Percentiles rank a stretch among this genome's conserved stretches.
Conservation (phyloP, 2,113 vertebrate genomes). For the Eudorcas thomsonii region DNA sequence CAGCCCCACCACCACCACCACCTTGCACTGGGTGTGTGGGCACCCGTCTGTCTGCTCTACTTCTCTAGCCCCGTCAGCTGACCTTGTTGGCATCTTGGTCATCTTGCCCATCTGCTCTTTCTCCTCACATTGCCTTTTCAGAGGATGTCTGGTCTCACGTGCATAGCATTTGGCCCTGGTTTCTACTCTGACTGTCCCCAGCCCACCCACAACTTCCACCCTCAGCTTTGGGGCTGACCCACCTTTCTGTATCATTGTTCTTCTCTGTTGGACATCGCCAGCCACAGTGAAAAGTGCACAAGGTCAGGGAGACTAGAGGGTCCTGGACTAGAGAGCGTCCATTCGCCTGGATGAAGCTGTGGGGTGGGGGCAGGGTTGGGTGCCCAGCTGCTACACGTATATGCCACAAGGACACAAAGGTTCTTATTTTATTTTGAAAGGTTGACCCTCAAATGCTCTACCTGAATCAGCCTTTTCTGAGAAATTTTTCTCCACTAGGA, state of each 20-base stretch:
- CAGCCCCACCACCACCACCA: fast-evolving
- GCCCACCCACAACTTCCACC: background rate
- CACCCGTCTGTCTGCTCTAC: fast-evolving
- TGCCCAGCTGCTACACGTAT: too few species aligned
- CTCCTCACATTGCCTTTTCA: too few species aligned
- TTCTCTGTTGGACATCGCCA: fast-evolving
- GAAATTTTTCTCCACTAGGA: background rate
- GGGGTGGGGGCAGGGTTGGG: fast-evolving
- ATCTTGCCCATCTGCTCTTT: background rate
- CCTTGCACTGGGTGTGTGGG: background rate
- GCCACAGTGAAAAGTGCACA: fast-evolving
- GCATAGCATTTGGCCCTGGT: fast-evolving
- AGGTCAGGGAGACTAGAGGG: background rate
- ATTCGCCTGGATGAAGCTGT: fast-evolving
- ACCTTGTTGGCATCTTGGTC: background rate
- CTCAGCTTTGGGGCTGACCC: background rate
- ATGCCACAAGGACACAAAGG: fast-evolving
- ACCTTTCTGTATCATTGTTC: background rate
- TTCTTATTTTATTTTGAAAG: background rate
- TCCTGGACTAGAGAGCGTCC: background rate
- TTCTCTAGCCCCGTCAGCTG: background rate
- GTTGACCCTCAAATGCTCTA: background rate
- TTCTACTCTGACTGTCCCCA: background rate
- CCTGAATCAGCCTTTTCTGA: background rate
- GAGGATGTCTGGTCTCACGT: fast-evolving